phyloP scores from a whole-genome alignment of 2,888 invertebrate species.

The Hydriomena furcata region DNA sequence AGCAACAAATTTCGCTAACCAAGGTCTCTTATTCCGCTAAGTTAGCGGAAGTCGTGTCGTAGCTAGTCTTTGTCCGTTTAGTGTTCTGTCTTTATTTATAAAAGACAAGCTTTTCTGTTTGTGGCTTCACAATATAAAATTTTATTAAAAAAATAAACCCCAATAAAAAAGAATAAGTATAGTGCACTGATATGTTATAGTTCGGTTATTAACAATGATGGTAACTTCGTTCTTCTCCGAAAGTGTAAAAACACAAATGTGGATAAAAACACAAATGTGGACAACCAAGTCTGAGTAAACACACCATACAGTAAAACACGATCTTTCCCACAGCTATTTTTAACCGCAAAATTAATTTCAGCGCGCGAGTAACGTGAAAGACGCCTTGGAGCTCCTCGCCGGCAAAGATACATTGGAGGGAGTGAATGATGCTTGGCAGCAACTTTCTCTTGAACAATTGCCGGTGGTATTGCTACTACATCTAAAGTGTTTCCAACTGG shows the following conservation, averaged over 20 bases:
- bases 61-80: too few relatives aligned
- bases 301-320: background rate
- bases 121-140: too few relatives aligned
- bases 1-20: too few relatives aligned
- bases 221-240: slow-evolving; percentile 58
- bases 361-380: slow-evolving; percentile 92
- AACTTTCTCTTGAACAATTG: slow-evolving; percentile 93
- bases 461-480: slow-evolving; percentile 95
- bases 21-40: too few relatives aligned
- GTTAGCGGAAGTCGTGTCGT: too few relatives aligned
- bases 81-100: too few relatives aligned
- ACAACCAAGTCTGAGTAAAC: slow-evolving; percentile 47
- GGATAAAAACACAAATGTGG: slow-evolving; percentile 47
- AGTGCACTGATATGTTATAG: too few relatives aligned
- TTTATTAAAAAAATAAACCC: too few relatives aligned
- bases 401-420: slow-evolving; percentile 94
- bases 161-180: too few relatives aligned
- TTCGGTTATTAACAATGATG: too few relatives aligned
- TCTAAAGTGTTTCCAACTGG: slow-evolving; percentile 96
- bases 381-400: slow-evolving; percentile 93
- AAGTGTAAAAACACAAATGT: slow-evolving; percentile 40
- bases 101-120: too few relatives aligned
- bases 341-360: slow-evolving; percentile 53
- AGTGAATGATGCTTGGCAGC: slow-evolving; percentile 95
- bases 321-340: background rate